Evolutionary conservation across 2,888 invertebrate genomes (phyloP).

Genomic region (Coelogynopora nodosa): DNA sequence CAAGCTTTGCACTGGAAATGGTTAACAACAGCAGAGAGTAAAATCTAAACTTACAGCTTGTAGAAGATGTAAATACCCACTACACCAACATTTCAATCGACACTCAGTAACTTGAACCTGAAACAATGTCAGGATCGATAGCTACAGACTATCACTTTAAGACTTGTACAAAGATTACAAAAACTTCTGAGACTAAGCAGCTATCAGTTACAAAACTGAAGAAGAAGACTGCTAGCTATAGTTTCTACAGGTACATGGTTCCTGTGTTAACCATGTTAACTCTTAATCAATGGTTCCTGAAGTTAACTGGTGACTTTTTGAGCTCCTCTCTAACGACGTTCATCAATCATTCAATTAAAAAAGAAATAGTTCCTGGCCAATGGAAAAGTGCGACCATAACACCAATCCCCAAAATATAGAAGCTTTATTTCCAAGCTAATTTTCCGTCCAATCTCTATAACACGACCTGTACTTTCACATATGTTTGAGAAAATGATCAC

Average conservation of each 20-base stretch:
- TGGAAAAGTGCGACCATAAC: neutral
- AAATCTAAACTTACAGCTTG: neutral
- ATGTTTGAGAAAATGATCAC: neutral
- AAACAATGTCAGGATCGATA: neutral
- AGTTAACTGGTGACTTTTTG: too few relatives aligned
- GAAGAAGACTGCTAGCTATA: too few relatives aligned
- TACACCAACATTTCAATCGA: neutral
- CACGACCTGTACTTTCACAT: neutral
- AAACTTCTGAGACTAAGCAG: too few relatives aligned
- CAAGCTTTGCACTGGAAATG: neutral
- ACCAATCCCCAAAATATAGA: neutral
- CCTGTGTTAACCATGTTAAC: too few relatives aligned
- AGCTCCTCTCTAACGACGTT: neutral
- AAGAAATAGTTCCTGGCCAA: too few relatives aligned
- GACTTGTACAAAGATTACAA: neutral
- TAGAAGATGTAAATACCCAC: neutral
- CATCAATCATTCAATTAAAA: too few relatives aligned
- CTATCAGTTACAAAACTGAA: too few relatives aligned
- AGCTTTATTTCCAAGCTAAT: neutral
- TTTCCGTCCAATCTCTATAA: neutral
- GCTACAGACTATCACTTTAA: neutral
- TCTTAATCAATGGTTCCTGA: too few relatives aligned
- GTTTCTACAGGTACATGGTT: too few relatives aligned
- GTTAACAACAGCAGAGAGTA: neutral
- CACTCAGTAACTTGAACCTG: constrained; percentile 11